Conservation (phyloP, 2,888 invertebrate species). For the Melolontha melolontha region DNA sequence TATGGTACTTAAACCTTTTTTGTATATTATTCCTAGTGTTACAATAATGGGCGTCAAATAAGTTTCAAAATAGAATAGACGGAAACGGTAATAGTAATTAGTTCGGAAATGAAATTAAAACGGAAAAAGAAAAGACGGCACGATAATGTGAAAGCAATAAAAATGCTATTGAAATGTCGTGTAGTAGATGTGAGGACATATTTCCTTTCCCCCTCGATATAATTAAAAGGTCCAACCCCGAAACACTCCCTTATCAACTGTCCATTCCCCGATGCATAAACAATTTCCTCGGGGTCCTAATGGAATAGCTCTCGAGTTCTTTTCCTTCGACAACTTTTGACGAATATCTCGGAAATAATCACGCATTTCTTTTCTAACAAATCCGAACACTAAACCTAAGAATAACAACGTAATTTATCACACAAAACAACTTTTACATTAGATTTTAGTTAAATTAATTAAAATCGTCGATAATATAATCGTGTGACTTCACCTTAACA, state of each 20-base stretch:
- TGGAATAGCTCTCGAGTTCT: constrained; percentile 27
- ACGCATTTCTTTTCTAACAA: too few species aligned
- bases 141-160: constrained; percentile 35
- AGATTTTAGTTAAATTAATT: too few species aligned
- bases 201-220: constrained; percentile 51
- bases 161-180: constrained; percentile 42
- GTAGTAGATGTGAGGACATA: constrained; percentile 47
- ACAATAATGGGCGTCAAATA: too few species aligned
- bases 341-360: constrained; percentile 1
- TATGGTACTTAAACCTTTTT: too few species aligned
- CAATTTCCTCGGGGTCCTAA: constrained; percentile 48
- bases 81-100: constrained; percentile 7
- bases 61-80: too few species aligned
- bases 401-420: too few species aligned
- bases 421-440: too few species aligned
- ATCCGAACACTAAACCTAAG: too few species aligned
- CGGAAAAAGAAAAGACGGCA: constrained; percentile 6
- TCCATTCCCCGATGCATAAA: constrained; percentile 57
- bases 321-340: constrained; percentile 33
- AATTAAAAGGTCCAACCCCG: constrained; percentile 60
- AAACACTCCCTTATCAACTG: constrained; percentile 54
- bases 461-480: too few species aligned
- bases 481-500: too few species aligned
- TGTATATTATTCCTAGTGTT: too few species aligned
- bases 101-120: constrained; percentile 13